Evolutionary conservation across 2,888 invertebrate genomes (phyloP), one percentile per base, ranked within the genome.

Genomic region (Sesia bembeciformis): DNA sequence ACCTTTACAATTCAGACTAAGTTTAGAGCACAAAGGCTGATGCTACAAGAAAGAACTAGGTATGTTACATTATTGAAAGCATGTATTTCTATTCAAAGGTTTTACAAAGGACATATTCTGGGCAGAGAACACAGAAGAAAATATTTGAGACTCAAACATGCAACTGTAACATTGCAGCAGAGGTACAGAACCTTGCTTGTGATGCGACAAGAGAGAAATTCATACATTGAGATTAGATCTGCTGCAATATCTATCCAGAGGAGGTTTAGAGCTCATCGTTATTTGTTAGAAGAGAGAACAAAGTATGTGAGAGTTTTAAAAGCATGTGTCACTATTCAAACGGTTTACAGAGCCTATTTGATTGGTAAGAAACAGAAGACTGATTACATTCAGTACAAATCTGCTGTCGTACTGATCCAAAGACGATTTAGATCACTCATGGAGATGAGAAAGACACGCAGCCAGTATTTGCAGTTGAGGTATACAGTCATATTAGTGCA

Each of bases 241-340:
- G 62, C 78, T 49, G 56, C 64, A 23, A 40, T 76, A 3, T 57
- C 58, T 6, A 58, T 84, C 54, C 85, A 84, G 66, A 74, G 60
- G 40, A 78, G 74, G 69, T 92, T 78, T 65, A 84, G 79, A 68
- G 80, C 84, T 6, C 66, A 67, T 49, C 61, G 76, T 39, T 60
- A 74, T 3, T 81, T 84, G 78, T 72, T 75, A 57, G 65, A 64
- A 58, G 72, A 82, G 46, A 78, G 81, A 53, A 60, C 70, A 3
- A 62, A 69, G 40, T 92, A 83, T 62, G 56, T 72, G 8, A 62
- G 63, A 39, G 65, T 75, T n/a, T 72, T 77, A 60, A 68, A 68
- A 40, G 81, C 90, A 1, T 76, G 74, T 51, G 56, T 78, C 7
- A 62, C 67, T 23, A 81, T 92, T 57, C 92, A 92, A 69, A 72